phyloP scores from a whole-genome alignment of 2,888 invertebrate species.

The Chaitophorus viminalis region DNA sequence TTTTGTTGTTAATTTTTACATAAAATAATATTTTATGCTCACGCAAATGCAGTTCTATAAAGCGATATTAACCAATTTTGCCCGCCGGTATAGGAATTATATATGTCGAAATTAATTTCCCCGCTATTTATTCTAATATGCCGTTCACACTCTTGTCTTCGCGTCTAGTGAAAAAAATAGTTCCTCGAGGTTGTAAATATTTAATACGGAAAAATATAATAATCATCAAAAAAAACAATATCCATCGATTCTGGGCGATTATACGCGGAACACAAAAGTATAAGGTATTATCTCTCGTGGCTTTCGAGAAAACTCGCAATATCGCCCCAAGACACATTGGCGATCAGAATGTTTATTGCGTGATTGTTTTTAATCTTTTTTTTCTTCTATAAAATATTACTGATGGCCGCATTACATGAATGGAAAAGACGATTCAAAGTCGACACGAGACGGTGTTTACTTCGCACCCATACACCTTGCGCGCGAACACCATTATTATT shows the following conservation, averaged over 20 bases:
- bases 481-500: conserved; percentile 4
- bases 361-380: conserved; percentile 14
- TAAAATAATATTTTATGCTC: not conserved
- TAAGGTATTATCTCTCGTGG: not conserved
- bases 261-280: not conserved
- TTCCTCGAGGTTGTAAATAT: not conserved
- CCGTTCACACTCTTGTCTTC: not conserved
- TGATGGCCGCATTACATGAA: not conserved
- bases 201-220: not conserved
- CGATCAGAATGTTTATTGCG: conserved; percentile 10
- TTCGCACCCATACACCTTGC: conserved; percentile 21
- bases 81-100: conserved; percentile 5
- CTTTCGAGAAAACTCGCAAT: conserved; percentile 17
- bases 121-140: not conserved
- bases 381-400: conserved; percentile 22
- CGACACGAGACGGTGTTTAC: conserved; percentile 14
- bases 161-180: not conserved
- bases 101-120: not conserved
- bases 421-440: conserved; percentile 21
- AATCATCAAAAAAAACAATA: not conserved
- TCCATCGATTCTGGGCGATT: not conserved
- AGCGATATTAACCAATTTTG: not conserved
- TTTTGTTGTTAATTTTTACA: conserved; percentile 10
- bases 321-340: conserved; percentile 5
- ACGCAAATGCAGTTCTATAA: not conserved